phyloP scores from a whole-genome alignment of 2,113 vertebrate genomes.

The Nipponia nippon region DNA sequence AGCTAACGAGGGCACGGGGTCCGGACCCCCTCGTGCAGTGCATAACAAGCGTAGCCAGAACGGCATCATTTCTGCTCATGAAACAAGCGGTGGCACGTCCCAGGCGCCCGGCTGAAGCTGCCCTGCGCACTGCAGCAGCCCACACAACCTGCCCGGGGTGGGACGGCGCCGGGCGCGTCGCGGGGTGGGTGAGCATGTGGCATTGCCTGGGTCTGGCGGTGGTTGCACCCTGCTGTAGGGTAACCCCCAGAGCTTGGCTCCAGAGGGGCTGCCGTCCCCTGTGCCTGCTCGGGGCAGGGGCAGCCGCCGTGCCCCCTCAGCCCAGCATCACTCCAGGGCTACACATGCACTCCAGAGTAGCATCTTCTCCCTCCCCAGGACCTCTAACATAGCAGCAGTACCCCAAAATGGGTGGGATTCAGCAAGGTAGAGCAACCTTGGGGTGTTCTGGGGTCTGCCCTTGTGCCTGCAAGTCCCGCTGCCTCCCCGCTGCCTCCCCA shows the following conservation, averaged over 20 bases:
- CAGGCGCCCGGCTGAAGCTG: rapidly evolving
- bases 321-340: background rate
- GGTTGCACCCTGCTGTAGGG: background rate
- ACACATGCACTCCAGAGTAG: background rate
- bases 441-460: background rate
- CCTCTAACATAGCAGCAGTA: background rate
- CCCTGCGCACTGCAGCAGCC: too few relatives aligned
- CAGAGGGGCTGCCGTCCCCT: background rate
- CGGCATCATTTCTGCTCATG: rapidly evolving
- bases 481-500: background rate
- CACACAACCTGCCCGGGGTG: background rate
- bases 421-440: background rate
- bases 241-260: background rate
- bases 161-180: background rate
- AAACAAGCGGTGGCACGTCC: background rate
- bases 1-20: rapidly evolving
- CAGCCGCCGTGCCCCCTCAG: background rate
- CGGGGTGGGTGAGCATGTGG: background rate
- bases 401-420: background rate
- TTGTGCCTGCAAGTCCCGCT: background rate
- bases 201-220: background rate
- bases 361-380: background rate
- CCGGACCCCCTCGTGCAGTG: rapidly evolving
- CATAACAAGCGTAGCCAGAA: too few relatives aligned
- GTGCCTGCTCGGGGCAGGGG: background rate